Conservation (phyloP, 1,140 invertebrate genomes). For the Microplitis mediator region DNA sequence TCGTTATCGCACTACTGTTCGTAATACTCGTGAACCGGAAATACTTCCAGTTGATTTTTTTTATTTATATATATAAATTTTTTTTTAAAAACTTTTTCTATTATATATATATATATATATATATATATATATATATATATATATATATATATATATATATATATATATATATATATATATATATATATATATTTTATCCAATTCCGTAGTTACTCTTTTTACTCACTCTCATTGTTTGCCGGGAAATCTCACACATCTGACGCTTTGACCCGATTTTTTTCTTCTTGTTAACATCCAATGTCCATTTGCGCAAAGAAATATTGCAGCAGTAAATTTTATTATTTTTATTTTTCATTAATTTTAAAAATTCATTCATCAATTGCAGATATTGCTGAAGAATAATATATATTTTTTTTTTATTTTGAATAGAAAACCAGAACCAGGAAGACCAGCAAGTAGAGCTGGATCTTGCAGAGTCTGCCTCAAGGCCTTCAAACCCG, state of each 20-base stretch:
- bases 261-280: constrained; percentile 15
- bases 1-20: not conserved
- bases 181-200: not conserved
- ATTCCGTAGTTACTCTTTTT: not conserved
- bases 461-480: constrained; percentile 83
- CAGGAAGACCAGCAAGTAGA: constrained; percentile 72
- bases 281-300: not conserved
- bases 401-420: constrained; percentile 3
- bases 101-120: not conserved
- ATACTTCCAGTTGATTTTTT: constrained; percentile 3
- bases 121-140: not conserved
- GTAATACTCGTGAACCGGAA: constrained; percentile 1
- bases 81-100: too few species aligned
- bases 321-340: not conserved
- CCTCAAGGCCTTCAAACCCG: constrained; percentile 83
- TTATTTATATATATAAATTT: not conserved
- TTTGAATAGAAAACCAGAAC: constrained; percentile 64
- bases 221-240: not conserved
- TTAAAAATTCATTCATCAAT: too few species aligned
- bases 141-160: not conserved
- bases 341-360: too few species aligned
- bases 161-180: not conserved
- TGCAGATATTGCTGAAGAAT: too few species aligned
- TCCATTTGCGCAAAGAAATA: not conserved
- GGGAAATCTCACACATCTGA: constrained; percentile 1